Evolutionary conservation across 2,113 vertebrate species (phyloP).

Genomic region (Actinemys pallida): DNA sequence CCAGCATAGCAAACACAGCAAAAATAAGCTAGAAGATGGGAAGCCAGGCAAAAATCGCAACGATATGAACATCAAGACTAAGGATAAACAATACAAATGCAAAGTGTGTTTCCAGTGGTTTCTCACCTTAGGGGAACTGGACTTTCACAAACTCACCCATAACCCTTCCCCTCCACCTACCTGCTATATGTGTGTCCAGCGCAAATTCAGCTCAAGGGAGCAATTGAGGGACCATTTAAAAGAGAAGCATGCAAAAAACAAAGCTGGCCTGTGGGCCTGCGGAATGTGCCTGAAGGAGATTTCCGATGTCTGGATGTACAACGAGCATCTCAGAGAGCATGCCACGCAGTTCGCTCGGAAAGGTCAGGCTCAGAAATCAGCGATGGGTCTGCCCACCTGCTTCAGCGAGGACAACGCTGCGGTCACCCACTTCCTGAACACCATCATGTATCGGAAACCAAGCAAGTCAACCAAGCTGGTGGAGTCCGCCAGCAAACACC

Average conservation of each 20-base stretch:
- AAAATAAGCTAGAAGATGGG: slow-evolving; percentile 73
- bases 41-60: slow-evolving; percentile 71
- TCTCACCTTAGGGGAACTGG: slow-evolving; percentile 90
- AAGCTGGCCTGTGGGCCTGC: slow-evolving; percentile 93
- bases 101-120: slow-evolving; percentile 97
- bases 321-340: slow-evolving; percentile 95
- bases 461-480: slow-evolving; percentile 75
- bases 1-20: slow-evolving; percentile 66
- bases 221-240: slow-evolving; percentile 93
- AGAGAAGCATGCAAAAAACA: slow-evolving; percentile 94
- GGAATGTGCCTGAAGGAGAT: slow-evolving; percentile 98
- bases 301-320: slow-evolving; percentile 97
- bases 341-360: slow-evolving; percentile 93
- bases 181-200: slow-evolving; percentile 98
- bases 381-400: slow-evolving; percentile 84
- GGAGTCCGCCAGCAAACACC: slow-evolving; percentile 62
- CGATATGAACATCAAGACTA: slow-evolving; percentile 81
- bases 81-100: slow-evolving; percentile 94
- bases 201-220: slow-evolving; percentile 94
- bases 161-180: slow-evolving; percentile 95
- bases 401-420: slow-evolving; percentile 83
- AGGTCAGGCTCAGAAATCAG: slow-evolving; percentile 88
- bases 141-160: slow-evolving; percentile 95
- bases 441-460: slow-evolving; percentile 85
- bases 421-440: slow-evolving; percentile 88